Conservation (phyloP, 2,113 vertebrate species). For the Panurus biarmicus region DNA sequence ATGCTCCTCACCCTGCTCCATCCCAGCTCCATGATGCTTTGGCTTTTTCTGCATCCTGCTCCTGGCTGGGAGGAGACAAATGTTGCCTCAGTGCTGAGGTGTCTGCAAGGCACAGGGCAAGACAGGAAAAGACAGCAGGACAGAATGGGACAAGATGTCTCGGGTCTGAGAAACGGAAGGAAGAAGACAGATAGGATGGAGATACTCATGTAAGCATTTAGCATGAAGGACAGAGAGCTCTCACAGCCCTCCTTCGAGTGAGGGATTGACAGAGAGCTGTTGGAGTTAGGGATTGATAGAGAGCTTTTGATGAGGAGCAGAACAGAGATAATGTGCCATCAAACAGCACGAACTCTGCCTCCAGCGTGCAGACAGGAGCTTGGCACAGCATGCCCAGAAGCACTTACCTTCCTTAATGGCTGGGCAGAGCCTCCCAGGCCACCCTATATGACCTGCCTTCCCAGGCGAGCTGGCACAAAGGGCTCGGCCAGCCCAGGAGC, state of each 20-base stretch:
- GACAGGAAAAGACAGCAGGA: not conserved
- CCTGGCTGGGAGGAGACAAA: not conserved
- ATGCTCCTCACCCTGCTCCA: not conserved
- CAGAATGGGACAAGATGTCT: not conserved
- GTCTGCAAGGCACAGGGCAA: not conserved
- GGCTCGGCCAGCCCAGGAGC: not conserved
- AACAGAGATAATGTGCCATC: constrained; percentile 2
- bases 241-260: not conserved
- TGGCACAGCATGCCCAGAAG: not conserved
- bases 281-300: not conserved
- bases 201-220: not conserved
- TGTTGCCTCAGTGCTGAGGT: not conserved
- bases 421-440: not conserved
- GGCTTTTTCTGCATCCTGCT: not conserved
- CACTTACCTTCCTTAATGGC: constrained; percentile 22
- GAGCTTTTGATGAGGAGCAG: not conserved
- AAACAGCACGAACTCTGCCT: not conserved
- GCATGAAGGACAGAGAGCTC: not conserved
- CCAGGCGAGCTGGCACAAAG: not conserved
- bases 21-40: not conserved
- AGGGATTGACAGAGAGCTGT: not conserved
- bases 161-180: not conserved
- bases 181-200: not conserved
- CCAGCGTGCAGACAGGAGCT: not conserved
- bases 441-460: not conserved